Conservation (phyloP, 1,140 invertebrate genomes). For the Bombyx mori region ASM3026992v2 NC_085115.1:10623501-10624000, state of each 20-base stretch:
- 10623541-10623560: conserved; percentile 47
- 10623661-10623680: conserved; percentile 25
- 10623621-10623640: conserved; percentile 23
- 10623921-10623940: neutral
- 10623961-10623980: too few species aligned
- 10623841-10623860: conserved; percentile 38
- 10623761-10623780: conserved; percentile 19
- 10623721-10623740: conserved; percentile 18
- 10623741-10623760: conserved; percentile 13
- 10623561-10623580: conserved; percentile 47
- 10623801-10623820: conserved; percentile 17
- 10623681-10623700: conserved; percentile 27
- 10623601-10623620: conserved; percentile 27
- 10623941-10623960: too few species aligned
- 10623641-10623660: conserved; percentile 15
- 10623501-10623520: neutral
- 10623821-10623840: conserved; percentile 23
- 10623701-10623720: conserved; percentile 27
- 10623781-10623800: conserved; percentile 40
- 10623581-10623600: conserved; percentile 31
- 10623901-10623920: neutral
- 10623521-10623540: conserved; percentile 29
- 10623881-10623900: conserved; percentile 13
- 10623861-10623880: conserved; percentile 59
- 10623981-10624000: too few species aligned